Conservation (phyloP, 2,888 invertebrate genomes). For the Lapara coniferarum region DNA sequence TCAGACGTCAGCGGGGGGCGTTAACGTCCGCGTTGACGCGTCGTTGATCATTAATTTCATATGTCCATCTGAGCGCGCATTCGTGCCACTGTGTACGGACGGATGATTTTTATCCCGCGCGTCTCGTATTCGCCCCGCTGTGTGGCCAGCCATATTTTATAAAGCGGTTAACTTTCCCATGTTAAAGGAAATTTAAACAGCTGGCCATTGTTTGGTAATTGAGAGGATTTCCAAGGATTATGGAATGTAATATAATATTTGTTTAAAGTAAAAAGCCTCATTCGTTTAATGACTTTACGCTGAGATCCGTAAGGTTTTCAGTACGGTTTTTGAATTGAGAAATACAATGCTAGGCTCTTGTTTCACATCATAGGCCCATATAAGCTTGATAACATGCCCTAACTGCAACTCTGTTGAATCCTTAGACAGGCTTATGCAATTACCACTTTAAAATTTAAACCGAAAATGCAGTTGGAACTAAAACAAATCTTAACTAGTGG, state of each 20-base stretch:
- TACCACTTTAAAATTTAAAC: too few species aligned
- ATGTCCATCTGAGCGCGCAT: slow-evolving; percentile 31
- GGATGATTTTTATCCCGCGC: slow-evolving; percentile 22
- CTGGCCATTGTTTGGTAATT: neutral
- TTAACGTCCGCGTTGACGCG: slow-evolving; percentile 1
- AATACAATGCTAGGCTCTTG: too few species aligned
- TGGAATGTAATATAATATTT: too few species aligned
- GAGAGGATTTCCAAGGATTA: neutral
- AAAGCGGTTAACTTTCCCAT: slow-evolving; percentile 6
- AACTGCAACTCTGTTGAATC: too few species aligned
- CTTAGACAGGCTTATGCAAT: too few species aligned
- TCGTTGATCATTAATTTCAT: slow-evolving; percentile 34
- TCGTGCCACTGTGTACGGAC: slow-evolving; percentile 30
- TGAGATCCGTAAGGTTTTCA: too few species aligned
- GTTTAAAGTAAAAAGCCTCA: too few species aligned
- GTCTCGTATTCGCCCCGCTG: slow-evolving; percentile 17
- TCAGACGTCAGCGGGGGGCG: slow-evolving; percentile 16
- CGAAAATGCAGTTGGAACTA: neutral
- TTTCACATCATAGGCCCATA: too few species aligned
- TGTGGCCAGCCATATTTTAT: neutral
- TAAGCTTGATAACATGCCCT: too few species aligned
- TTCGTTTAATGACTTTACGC: too few species aligned
- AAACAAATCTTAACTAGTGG: neutral
- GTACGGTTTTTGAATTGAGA: too few species aligned
- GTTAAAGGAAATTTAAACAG: neutral